These are phyloP conservation scores for Desmophyllum pertusum DNA, from an alignment of 92 coral and sea anemone species.

Conservation along the genomic window DNA sequence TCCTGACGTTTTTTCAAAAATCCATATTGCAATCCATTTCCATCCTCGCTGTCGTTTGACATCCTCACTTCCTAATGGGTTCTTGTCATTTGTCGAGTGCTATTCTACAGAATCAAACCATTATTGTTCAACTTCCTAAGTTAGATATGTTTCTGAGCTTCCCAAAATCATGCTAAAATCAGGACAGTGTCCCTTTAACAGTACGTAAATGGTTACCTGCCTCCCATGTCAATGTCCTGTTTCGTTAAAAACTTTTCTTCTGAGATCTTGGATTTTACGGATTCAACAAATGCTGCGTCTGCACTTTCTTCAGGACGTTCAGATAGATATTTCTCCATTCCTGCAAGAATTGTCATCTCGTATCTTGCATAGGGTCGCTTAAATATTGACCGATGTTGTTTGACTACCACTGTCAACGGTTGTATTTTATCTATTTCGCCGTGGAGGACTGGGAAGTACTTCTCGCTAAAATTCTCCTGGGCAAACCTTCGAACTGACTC, in stretches of 20 bases:
- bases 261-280: neutral
- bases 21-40: too few species aligned
- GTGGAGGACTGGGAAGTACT: constrained; percentile 3
- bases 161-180: too few species aligned
- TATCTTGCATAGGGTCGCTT: neutral
- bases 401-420: neutral
- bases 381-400: neutral
- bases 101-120: too few species aligned
- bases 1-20: too few species aligned
- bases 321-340: neutral
- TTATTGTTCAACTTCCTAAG: too few species aligned
- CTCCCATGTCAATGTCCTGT: neutral
- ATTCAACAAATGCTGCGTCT: neutral
- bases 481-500: constrained; percentile 2
- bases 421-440: constrained; percentile 12
- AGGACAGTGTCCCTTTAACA: too few species aligned
- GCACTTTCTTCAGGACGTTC: neutral
- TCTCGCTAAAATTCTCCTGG: neutral
- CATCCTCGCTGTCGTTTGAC: too few species aligned
- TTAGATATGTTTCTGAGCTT: too few species aligned
- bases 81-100: too few species aligned
- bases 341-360: neutral
- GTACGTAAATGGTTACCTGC: neutral
- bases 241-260: neutral
- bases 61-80: too few species aligned